Conservation (phyloP, 1,140 invertebrate species). For the Bombus waltoni region DNA sequence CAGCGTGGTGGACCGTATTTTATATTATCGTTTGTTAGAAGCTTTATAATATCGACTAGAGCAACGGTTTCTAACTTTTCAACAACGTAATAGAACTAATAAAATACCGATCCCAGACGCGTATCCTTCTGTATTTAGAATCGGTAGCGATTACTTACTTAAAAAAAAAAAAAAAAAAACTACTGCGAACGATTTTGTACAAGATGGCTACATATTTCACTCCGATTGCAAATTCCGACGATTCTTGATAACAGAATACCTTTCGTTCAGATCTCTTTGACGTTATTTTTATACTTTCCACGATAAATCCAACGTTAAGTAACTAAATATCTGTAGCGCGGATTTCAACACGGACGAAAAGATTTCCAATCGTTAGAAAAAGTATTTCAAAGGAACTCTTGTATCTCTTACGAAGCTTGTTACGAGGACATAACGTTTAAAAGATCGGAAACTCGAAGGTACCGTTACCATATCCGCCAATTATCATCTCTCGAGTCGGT, state of each 20-base stretch:
- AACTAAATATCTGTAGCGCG: too few relatives aligned
- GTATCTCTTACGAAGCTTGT: background rate
- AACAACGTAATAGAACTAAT: background rate
- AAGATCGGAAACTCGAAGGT: too few relatives aligned
- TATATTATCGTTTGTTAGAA: background rate
- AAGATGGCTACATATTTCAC: too few relatives aligned
- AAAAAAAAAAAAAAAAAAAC: background rate
- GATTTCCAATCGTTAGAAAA: background rate
- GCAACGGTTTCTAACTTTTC: background rate
- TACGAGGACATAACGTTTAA: background rate
- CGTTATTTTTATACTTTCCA: too few relatives aligned
- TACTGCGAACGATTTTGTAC: background rate
- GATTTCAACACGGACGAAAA: too few relatives aligned
- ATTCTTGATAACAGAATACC: too few relatives aligned
- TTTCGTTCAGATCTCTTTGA: too few relatives aligned
- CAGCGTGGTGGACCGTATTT: too few relatives aligned
- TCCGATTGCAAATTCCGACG: too few relatives aligned
- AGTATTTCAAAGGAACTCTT: background rate
- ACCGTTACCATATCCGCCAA: conserved; percentile 22
- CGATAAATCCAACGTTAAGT: too few relatives aligned
- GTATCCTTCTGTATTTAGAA: background rate
- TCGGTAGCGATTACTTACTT: background rate
- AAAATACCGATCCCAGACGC: background rate
- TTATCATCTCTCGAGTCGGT: conserved; percentile 24
- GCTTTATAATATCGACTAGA: background rate